These are phyloP conservation scores for Venustaconcha ellipsiformis DNA, from an alignment of 1,140 invertebrate species.

Conservation along the genomic window DNA sequence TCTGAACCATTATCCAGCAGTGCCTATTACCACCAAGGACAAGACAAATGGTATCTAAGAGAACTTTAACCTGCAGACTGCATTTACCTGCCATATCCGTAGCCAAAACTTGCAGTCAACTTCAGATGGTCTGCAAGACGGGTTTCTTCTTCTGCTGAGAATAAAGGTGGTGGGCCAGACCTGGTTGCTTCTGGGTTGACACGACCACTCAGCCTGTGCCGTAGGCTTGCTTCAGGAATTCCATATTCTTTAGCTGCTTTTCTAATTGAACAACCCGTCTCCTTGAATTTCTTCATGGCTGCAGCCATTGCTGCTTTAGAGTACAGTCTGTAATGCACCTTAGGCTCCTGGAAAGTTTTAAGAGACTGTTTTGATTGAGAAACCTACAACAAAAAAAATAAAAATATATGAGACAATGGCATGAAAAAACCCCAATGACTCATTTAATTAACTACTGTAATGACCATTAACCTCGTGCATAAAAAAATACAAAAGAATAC, in stretches of 20 bases:
- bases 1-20: too few relatives aligned
- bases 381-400: background rate
- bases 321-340: slow-evolving; percentile 5
- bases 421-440: background rate
- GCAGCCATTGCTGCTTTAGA: slow-evolving; percentile 6
- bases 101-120: background rate
- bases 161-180: slow-evolving; percentile 4
- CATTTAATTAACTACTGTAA: background rate
- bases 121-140: slow-evolving; percentile 11
- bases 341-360: slow-evolving; percentile 6
- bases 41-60: too few relatives aligned
- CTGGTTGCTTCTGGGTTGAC: slow-evolving; percentile 7
- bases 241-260: slow-evolving; percentile 15
- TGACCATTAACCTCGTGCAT: background rate
- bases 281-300: background rate
- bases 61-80: too few relatives aligned
- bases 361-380: background rate
- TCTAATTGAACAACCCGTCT: slow-evolving; percentile 10
- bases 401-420: background rate
- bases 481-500: background rate
- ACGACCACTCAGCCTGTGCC: slow-evolving; percentile 16
- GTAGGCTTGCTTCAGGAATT: slow-evolving; percentile 7
- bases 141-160: slow-evolving; percentile 8
- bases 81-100: slow-evolving; percentile 6
- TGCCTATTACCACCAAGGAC: too few relatives aligned